Conservation (phyloP, 2,797 vertebrate genomes). For the Eulemur coronatus region DNA sequence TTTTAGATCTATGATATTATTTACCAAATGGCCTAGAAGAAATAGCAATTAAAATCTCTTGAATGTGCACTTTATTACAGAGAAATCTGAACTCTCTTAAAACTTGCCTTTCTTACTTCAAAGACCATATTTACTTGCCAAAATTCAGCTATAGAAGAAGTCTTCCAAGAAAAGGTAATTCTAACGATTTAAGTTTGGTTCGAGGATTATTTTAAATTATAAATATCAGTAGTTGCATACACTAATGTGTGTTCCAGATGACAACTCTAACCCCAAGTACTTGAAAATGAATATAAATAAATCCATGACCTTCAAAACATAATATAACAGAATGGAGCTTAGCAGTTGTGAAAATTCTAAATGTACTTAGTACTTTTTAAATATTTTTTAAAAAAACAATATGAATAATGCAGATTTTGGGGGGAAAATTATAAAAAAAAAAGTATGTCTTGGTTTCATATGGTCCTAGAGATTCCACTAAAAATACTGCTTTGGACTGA, state of each 20-base stretch:
- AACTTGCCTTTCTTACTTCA: not conserved
- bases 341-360: not conserved
- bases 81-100: not conserved
- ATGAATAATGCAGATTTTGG: not conserved
- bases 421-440: not conserved
- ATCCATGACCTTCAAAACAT: constrained; percentile 17
- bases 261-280: not conserved
- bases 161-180: not conserved
- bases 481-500: not conserved
- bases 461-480: not conserved
- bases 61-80: not conserved
- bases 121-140: not conserved
- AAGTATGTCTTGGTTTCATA: not conserved
- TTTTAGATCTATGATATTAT: not conserved
- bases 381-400: not conserved
- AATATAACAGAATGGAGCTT: not conserved
- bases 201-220: constrained; percentile 27
- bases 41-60: not conserved
- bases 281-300: not conserved
- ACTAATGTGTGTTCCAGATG: not conserved
- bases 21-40: not conserved
- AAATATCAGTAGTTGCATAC: not conserved
- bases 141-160: not conserved
- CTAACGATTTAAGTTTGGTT: not conserved
- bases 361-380: not conserved